Percentiles rank a stretch among this genome's conserved stretches.
Conservation (phyloP, 2,113 vertebrate genomes). For the Podarcis raffonei region DNA sequence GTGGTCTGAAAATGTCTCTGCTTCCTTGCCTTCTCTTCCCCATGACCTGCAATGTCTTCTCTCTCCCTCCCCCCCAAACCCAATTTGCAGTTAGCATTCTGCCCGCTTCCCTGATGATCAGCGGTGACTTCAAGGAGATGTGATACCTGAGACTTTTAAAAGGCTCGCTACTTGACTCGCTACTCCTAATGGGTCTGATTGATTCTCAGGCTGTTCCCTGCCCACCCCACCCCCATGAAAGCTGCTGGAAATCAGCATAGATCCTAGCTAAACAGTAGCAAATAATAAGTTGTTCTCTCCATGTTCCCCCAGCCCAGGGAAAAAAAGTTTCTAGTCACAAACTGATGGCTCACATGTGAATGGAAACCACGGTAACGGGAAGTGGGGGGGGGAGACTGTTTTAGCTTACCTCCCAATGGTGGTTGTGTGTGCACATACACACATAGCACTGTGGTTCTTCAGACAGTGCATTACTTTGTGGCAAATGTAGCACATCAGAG, state of each 20-base stretch:
- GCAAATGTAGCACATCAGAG: neutral
- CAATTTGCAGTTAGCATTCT: neutral
- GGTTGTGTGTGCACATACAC: conserved; percentile 22
- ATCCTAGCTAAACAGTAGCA: neutral
- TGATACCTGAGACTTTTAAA: conserved; percentile 29
- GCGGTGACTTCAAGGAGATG: conserved; percentile 33
- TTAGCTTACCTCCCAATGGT: conserved; percentile 40
- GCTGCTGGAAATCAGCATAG: conserved; percentile 2
- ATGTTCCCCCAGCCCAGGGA: too few relatives aligned
- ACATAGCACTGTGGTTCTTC: conserved; percentile 42
- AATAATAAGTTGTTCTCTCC: neutral
- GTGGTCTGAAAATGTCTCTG: neutral
- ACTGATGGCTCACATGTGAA: conserved; percentile 25
- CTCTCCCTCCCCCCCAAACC: neutral
- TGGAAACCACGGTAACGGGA: conserved; percentile 70
- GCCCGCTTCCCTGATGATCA: conserved; percentile 1
- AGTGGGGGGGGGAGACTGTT: conserved; percentile 40
- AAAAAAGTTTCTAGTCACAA: conserved; percentile 2
- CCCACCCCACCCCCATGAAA: neutral
- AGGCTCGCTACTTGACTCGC: neutral
- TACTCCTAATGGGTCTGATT: conserved; percentile 27
- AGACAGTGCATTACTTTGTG: neutral
- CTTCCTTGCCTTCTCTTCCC: neutral
- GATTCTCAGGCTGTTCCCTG: neutral
- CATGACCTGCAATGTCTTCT: neutral